phyloP scores from a whole-genome alignment of 2,797 vertebrate genomes.

The Coendou prehensilis region DNA sequence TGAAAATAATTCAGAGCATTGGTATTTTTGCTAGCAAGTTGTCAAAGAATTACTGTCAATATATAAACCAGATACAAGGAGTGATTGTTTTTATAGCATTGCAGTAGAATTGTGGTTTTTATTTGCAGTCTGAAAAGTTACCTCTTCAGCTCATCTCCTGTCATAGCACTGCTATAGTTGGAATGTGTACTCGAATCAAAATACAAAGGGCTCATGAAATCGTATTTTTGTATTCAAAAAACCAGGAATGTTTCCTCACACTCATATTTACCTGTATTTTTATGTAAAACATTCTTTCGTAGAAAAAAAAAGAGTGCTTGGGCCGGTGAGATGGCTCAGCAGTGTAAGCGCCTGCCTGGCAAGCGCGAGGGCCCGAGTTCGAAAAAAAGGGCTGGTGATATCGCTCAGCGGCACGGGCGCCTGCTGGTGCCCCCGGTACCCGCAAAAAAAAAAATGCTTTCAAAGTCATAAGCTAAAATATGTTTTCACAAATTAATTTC shows the following conservation, averaged over 20 bases:
- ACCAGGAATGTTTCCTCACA: conserved; percentile 43
- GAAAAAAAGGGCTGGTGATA: no score
- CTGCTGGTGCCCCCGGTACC: no score
- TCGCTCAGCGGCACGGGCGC: no score
- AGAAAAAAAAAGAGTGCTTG: not conserved
- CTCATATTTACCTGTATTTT: conserved; percentile 13
- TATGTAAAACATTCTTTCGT: conserved; percentile 5
- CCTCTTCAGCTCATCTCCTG: not conserved
- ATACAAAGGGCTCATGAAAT: not conserved
- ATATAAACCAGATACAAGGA: conserved; percentile 5
- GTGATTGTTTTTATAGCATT: not conserved
- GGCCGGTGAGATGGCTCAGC: no score
- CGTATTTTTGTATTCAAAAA: conserved; percentile 44
- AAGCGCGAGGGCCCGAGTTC: no score
- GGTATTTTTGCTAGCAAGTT: conserved; percentile 27
- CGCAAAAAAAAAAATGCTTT: conserved; percentile 30
- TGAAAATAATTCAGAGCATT: conserved; percentile 19
- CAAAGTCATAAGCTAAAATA: not conserved
- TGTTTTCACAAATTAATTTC: conserved; percentile 56
- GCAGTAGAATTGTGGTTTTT: not conserved
- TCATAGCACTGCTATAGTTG: not conserved
- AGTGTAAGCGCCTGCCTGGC: no score
- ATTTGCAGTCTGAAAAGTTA: not conserved
- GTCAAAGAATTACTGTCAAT: conserved; percentile 33
- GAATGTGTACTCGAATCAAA: conserved; percentile 33